Evolutionary conservation across 37 sponge, comb jelly and placozoan genomes (phyloP).

Genomic region (Halisarca cf. caerulea): DNA sequence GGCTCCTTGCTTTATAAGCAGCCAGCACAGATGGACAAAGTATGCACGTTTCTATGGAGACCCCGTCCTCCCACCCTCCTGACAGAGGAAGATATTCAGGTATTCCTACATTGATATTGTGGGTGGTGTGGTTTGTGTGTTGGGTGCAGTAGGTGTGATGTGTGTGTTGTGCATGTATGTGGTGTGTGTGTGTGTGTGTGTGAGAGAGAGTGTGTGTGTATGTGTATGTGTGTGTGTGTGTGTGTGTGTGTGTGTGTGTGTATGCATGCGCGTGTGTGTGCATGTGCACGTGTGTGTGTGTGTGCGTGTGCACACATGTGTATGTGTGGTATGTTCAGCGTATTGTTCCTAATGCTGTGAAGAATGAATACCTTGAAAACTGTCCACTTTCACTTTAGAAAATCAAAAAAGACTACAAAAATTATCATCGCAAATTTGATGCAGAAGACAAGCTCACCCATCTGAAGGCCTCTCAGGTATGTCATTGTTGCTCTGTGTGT

Average conservation of each 20-base stretch:
- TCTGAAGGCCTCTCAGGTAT: slow-evolving; percentile 90
- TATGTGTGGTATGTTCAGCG: background rate
- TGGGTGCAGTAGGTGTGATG: background rate
- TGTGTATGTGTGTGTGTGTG: no score
- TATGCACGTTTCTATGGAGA: slow-evolving; percentile 89
- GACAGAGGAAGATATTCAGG: slow-evolving; percentile 72
- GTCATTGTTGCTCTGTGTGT: background rate
- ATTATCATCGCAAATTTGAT: slow-evolving; percentile 84
- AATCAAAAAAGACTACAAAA: slow-evolving; percentile 84
- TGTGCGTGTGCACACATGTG: background rate
- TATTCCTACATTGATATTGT: slow-evolving; percentile 11
- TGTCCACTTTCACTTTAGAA: slow-evolving; percentile 32
- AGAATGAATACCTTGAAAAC: no score
- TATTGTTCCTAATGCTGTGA: background rate
- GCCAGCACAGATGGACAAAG: slow-evolving; percentile 60
- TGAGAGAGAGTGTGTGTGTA: no score
- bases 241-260: no score
- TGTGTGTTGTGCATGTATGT: no score
- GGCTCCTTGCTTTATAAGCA: slow-evolving; percentile 76
- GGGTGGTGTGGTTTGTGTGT: background rate
- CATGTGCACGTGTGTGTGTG: slow-evolving; percentile 17
- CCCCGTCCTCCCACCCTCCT: slow-evolving; percentile 93
- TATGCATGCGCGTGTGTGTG: no score
- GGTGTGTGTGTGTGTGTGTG: no score
- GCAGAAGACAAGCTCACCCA: slow-evolving; percentile 72